A percentile compares a stretch with the other conserved stretches of the same genome.
Evolutionary conservation across 2,888 invertebrate genomes (phyloP).

Genomic region (Desoria tigrina): DNA sequence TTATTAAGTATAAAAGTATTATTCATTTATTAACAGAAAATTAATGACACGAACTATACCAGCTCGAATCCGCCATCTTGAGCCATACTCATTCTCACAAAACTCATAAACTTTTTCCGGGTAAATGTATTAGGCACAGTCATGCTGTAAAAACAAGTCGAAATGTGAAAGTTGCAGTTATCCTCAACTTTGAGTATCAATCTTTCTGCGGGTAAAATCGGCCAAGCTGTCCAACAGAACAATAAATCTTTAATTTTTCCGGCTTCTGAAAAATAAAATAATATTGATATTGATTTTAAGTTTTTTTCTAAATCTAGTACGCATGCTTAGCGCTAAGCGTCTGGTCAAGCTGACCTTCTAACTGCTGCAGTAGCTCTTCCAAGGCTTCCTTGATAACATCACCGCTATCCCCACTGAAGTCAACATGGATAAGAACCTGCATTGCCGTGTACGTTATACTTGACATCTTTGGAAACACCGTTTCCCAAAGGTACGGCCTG

Average conservation of each 20-base stretch:
- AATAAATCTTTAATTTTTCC: too few relatives aligned
- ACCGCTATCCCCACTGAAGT: background rate
- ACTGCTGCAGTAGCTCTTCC: too few relatives aligned
- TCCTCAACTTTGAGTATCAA: background rate
- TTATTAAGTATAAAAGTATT: too few relatives aligned
- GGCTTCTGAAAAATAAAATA: too few relatives aligned
- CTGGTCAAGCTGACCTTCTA: too few relatives aligned
- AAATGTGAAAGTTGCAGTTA: background rate
- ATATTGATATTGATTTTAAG: too few relatives aligned
- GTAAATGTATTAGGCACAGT: background rate
- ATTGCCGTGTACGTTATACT: background rate
- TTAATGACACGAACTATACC: too few relatives aligned
- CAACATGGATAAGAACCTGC: background rate
- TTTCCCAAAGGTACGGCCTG: constrained; percentile 10
- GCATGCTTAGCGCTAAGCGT: too few relatives aligned
- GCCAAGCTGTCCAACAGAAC: constrained; percentile 10
- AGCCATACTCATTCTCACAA: background rate
- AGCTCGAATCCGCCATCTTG: background rate
- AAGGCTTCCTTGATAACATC: background rate
- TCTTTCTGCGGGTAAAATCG: background rate
- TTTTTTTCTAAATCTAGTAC: too few relatives aligned
- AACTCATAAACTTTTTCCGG: too few relatives aligned
- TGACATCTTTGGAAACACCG: background rate
- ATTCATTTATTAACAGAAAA: too few relatives aligned
- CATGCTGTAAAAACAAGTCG: background rate